A percentile compares a stretch with the other conserved stretches of the same genome.
Conservation (phyloP, 2,113 vertebrate species). For the Laticauda colubrina region DNA sequence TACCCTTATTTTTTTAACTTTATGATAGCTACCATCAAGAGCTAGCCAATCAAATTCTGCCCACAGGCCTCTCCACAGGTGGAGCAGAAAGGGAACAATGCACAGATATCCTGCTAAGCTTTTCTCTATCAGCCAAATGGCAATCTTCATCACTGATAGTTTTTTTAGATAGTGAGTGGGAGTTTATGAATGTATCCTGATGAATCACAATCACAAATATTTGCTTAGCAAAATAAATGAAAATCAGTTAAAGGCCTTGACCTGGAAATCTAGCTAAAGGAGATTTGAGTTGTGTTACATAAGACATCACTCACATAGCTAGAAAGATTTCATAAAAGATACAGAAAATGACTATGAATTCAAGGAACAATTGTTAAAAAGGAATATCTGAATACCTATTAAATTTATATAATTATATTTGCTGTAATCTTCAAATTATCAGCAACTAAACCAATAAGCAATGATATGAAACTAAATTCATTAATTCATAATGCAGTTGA, state of each 20-base stretch:
- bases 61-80: not conserved
- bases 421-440: not conserved
- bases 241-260: not conserved
- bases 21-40: not conserved
- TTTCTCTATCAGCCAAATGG: not conserved
- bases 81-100: not conserved
- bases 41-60: not conserved
- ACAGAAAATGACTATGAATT: not conserved
- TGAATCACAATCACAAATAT: not conserved
- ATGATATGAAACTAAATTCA: not conserved
- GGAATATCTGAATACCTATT: not conserved
- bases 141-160: not conserved
- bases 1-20: not conserved
- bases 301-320: not conserved
- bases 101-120: not conserved
- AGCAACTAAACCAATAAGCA: not conserved
- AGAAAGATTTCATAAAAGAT: not conserved
- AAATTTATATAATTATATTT: not conserved
- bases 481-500: not conserved
- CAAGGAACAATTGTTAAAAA: not conserved
- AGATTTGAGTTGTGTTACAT: not conserved
- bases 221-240: not conserved
- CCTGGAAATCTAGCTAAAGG: not conserved
- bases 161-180: not conserved
- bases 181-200: not conserved